Evolutionary conservation across 2,888 invertebrate genomes (phyloP), one percentile per base, ranked within the genome.

Genomic region (Dyspetes luteomarginatus): DNA sequence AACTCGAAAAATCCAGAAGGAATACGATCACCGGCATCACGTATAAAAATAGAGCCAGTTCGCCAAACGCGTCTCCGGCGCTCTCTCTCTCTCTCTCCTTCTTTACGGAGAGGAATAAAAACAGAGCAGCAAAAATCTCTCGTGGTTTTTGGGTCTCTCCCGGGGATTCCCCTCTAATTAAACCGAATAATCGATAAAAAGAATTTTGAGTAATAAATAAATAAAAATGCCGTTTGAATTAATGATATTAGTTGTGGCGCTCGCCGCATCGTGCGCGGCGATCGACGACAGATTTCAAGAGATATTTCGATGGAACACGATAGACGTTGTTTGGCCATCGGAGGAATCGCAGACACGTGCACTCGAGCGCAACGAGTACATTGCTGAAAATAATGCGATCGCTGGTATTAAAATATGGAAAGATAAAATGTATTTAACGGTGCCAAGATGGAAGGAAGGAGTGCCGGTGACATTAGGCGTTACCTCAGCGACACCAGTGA

Each of bases 221-320:
- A 56, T 3, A 17, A 50, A 19, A 28, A 85, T 81, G 84, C 24
- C 83, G 56, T 62, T 60, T 56, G 64, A 58, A 55, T 65, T 85
- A 58, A n/a, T 73, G 55, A 9, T 82, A 5, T n/a, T 84, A 9
- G 48, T 85, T 3, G 67, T 81, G 26, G 50, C 84, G 4, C 9
- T 84, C 36, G 62, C 81, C 12, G 64, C 72, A 9, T 71, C 82
- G 1, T 50, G 83, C 22, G 81, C 74, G 2, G 30, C 55, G 15
- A 84, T 83, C 22, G 87, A 90, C 71, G 90, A 85, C 88, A 94
- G 94, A 88, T 96, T 96, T 91, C 93, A 94, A 78, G 96, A 95
- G 36, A 93, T 95, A 78, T 95, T 95, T 92, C 95, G 96, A 92
- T 96, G 96, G 96, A 94, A 94, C 88, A 93, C 93, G 82, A 92